Percentiles rank a stretch among this genome's conserved stretches.
Conservation (phyloP, 2,888 invertebrate species). For the Xylophagus ater region DNA sequence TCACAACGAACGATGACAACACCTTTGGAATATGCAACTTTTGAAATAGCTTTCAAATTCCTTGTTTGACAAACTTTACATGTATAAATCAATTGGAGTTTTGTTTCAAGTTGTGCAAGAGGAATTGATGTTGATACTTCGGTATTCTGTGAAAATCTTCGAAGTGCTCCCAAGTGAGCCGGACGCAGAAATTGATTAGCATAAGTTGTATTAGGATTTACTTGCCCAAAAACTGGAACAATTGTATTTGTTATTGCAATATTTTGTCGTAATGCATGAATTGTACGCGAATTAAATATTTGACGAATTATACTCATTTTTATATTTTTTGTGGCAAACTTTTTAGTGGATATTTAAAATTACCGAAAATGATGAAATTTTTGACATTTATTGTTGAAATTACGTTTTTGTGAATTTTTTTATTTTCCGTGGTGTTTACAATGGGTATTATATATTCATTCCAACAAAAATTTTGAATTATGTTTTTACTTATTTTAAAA, state of each 20-base stretch:
- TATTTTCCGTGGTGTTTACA: no score
- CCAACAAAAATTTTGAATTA: no score
- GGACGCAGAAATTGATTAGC: slow-evolving; percentile 2
- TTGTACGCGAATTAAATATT: slow-evolving; percentile 16
- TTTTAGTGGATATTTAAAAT: background rate
- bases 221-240: background rate
- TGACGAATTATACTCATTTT: slow-evolving; percentile 16
- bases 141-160: background rate
- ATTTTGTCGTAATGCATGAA: slow-evolving; percentile 17
- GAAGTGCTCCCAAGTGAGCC: background rate
- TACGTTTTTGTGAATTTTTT: no score
- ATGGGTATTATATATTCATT: no score
- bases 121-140: slow-evolving; percentile 17
- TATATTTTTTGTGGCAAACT: slow-evolving; percentile 1
- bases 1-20: slow-evolving; percentile 86
- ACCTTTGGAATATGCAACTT: slow-evolving; percentile 73
- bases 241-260: background rate
- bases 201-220: background rate
- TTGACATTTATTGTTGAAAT: slow-evolving; percentile 16
- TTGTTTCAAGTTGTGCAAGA: slow-evolving; percentile 38
- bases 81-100: slow-evolving; percentile 66
- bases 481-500: no score
- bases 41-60: slow-evolving; percentile 71
- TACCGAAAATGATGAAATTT: background rate
- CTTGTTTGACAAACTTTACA: slow-evolving; percentile 78